phyloP scores from a whole-genome alignment of 35 echinoderm and acorn worm species.

The Amphiura filiformis region DNA sequence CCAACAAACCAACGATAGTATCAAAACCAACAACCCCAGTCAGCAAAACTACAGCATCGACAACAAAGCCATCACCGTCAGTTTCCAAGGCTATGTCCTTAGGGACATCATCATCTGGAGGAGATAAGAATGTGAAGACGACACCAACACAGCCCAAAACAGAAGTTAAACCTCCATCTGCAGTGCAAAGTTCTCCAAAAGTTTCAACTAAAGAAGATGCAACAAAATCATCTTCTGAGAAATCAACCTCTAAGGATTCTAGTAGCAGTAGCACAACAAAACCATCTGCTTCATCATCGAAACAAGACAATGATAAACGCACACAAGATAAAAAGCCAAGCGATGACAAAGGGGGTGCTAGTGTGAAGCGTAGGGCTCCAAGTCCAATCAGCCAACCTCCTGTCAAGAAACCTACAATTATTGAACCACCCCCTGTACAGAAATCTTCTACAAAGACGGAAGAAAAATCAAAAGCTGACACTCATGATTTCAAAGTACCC shows the following conservation, averaged over 20 bases:
- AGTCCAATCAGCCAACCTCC: constrained; percentile 24
- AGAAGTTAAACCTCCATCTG: not conserved
- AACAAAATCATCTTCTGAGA: not conserved
- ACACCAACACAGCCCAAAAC: not conserved
- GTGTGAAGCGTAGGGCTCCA: constrained; percentile 4
- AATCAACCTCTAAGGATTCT: not conserved
- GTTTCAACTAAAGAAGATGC: not conserved
- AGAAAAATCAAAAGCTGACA: constrained; percentile 22
- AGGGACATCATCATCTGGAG: not conserved
- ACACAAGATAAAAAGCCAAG: constrained; percentile 1
- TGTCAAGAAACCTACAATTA: not conserved
- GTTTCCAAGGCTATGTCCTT: not conserved
- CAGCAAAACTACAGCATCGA: not conserved
- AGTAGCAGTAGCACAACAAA: not conserved
- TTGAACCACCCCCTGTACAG: not conserved
- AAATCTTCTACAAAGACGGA: not conserved
- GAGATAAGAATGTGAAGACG: not conserved
- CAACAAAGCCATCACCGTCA: not conserved
- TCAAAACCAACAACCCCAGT: not conserved
- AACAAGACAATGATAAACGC: not conserved
- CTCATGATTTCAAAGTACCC: constrained; percentile 80
- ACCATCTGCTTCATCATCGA: not conserved
- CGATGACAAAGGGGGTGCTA: constrained; percentile 30
- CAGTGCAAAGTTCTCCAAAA: not conserved
- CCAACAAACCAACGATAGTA: not conserved